Evolutionary conservation across 2,888 invertebrate genomes (phyloP), one percentile per base, ranked within the genome.

Genomic region (Thecophora atra): DNA sequence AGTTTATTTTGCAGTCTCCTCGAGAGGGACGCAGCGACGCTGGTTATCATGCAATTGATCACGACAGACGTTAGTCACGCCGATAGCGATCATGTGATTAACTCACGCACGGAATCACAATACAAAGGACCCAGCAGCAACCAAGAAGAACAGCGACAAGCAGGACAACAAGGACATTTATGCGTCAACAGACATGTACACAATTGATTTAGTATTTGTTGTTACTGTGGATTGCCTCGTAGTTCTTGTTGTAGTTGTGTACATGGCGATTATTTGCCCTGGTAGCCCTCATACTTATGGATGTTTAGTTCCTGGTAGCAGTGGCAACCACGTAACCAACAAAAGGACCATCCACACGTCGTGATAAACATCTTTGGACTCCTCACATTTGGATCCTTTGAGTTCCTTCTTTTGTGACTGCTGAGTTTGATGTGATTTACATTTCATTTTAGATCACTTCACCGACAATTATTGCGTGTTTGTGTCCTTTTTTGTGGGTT

Each of bases 241-340:
- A 24, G 21, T 37, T 44, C 24, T 42, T 64, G 64, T 64, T 64
- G 64, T 21, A 11, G 21, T 64, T 13, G 15, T 24, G 11, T 30
- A 15, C 17, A 8, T 7, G 2, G 19, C 17, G 3, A 19, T 7
- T 30, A n/a, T 47, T 47, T 47, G 47, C 13, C 15, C 47, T 47
- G 30, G 68, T 26, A 58, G 70, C 70, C 70, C 70, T 70, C 62
- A 63, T 70, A 70, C 62, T 70, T 70, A 70, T 63, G 62, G 70
- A 70, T 70, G 70, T 70, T 70, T 70, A 52, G 63, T 62, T 70
- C 63, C 70, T 70, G 70, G 70, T 62, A 63, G 24, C 52, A n/a
- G n/a, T n/a, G n/a, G n/a, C n/a, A n/a, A n/a, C 37, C 37, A 6
- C 6, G 37, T 11, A 37, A 2, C 37, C 37, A 26, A 37, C 62